These are phyloP conservation scores for Nyctalus aviator DNA, from an alignment of 2,797 vertebrate species.

Conservation along the genomic window DNA sequence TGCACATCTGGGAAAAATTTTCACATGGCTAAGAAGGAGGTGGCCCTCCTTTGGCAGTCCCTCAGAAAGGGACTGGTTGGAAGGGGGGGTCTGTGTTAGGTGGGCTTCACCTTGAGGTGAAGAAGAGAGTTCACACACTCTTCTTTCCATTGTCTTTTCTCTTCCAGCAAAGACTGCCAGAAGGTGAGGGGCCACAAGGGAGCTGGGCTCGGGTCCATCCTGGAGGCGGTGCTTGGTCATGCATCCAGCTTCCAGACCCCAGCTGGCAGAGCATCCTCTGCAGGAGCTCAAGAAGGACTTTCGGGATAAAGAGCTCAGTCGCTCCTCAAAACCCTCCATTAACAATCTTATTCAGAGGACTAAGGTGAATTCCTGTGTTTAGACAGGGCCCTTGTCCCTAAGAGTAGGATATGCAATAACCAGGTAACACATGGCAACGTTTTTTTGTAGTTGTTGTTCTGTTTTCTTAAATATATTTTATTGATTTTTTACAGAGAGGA, in stretches of 20 bases:
- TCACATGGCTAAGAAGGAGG: not conserved
- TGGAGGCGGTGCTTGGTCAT: not conserved
- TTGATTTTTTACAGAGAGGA: too few relatives aligned
- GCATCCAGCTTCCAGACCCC: not conserved
- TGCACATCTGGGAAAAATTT: constrained; percentile 69
- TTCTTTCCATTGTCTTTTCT: not conserved
- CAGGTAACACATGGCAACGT: not conserved
- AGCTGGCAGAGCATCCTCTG: not conserved
- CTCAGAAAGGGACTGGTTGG: not conserved
- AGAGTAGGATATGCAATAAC: not conserved
- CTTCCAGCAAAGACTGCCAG: not conserved
- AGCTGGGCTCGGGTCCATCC: not conserved
- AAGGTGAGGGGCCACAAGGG: not conserved
- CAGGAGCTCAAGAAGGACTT: not conserved
- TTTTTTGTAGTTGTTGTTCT: not conserved
- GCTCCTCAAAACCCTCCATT: not conserved
- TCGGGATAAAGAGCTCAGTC: not conserved
- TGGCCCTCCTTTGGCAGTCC: not conserved
- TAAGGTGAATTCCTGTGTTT: not conserved
- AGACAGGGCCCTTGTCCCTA: not conserved
- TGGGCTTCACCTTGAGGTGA: not conserved
- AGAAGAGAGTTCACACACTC: not conserved
- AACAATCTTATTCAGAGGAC: not conserved
- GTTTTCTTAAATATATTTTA: too few relatives aligned
- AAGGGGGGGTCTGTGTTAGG: not conserved